phyloP scores from a whole-genome alignment of 1,140 invertebrate genomes.

The Brachionus plicatilis region DNA sequence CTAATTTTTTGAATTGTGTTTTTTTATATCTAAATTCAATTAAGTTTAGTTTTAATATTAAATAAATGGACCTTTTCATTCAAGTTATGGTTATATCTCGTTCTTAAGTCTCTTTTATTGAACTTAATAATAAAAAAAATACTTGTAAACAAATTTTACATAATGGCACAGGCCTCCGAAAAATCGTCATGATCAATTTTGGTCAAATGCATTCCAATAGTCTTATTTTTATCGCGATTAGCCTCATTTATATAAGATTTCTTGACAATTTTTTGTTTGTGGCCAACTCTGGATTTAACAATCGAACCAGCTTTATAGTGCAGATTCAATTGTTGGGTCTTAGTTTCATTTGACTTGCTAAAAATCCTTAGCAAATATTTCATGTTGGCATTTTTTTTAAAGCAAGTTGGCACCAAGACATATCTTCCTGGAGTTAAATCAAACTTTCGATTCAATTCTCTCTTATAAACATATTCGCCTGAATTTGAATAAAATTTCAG shows the following conservation, averaged over 20 bases:
- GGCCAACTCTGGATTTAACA: too few species aligned
- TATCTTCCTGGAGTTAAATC: background rate
- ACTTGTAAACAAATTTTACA: background rate
- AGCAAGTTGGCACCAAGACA: background rate
- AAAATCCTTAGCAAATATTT: slow-evolving; percentile 28
- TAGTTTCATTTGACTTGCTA: background rate
- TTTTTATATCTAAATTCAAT: too few species aligned
- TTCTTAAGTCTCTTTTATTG: too few species aligned
- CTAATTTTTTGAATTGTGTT: too few species aligned
- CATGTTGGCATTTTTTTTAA: slow-evolving; percentile 27
- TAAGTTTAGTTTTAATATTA: too few species aligned
- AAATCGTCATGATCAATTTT: slow-evolving; percentile 11
- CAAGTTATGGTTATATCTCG: too few species aligned
- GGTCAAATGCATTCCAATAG: background rate
- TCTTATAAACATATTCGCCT: background rate
- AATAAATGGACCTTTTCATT: too few species aligned
- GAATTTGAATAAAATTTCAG: background rate
- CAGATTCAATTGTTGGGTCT: background rate
- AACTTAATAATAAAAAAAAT: too few species aligned
- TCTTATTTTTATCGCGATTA: background rate
- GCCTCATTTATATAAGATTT: background rate
- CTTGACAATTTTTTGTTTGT: background rate
- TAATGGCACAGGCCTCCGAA: background rate
- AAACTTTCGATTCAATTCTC: slow-evolving; percentile 9
- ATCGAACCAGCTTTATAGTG: background rate